phyloP scores from a whole-genome alignment of 2,888 invertebrate species.

The Seira ritae region DNA sequence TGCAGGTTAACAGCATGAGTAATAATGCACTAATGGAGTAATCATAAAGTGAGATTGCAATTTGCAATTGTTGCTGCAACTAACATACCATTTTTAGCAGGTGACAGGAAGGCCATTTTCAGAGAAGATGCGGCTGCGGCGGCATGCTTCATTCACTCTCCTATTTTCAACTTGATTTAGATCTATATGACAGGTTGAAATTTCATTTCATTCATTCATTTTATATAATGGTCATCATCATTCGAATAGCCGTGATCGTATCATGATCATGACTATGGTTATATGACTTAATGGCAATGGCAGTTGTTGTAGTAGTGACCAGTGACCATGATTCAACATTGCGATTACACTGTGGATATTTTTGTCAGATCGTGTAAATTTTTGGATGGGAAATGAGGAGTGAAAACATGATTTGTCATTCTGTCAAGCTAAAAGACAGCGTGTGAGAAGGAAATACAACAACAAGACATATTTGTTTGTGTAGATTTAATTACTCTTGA shows the following conservation, averaged over 20 bases:
- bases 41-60: slow-evolving; percentile 8
- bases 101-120: neutral
- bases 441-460: no score
- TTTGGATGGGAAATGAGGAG: neutral
- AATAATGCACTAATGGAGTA: slow-evolving; percentile 11
- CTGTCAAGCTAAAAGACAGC: no score
- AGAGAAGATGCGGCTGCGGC: neutral
- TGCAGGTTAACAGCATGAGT: neutral
- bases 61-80: neutral
- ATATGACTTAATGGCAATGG: neutral
- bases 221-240: no score
- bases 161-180: slow-evolving; percentile 21
- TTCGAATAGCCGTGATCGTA: no score
- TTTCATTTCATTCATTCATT: neutral
- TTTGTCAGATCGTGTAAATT: neutral
- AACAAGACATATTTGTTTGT: no score
- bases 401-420: slow-evolving; percentile 1
- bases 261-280: neutral
- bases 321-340: no score
- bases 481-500: slow-evolving; percentile 13
- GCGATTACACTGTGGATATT: neutral
- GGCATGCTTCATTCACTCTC: neutral
- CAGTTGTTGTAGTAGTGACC: no score
- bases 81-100: neutral
- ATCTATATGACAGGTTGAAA: slow-evolving; percentile 13